A percentile compares a stretch with the other conserved stretches of the same genome.
These are phyloP conservation scores for Chloebia gouldiae DNA, from an alignment of 2,113 vertebrate genomes.

Conservation along the genomic window DNA sequence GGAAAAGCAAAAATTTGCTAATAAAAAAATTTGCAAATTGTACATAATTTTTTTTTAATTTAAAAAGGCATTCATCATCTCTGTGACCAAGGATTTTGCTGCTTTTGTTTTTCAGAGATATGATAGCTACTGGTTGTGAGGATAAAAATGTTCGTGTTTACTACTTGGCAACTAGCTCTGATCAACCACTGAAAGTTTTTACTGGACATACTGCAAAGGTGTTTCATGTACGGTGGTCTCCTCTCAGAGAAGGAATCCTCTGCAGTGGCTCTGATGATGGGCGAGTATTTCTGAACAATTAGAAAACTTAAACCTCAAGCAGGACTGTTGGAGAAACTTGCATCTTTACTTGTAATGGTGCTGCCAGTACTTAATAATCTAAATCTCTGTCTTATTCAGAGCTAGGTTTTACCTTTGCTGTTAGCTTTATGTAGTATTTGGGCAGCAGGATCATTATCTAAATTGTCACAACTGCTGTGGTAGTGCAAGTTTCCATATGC, in stretches of 20 bases:
- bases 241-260: slow-evolving; percentile 94
- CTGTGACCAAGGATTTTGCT: background rate
- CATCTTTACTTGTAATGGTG: background rate
- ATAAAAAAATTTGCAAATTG: background rate
- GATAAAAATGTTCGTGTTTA: slow-evolving; percentile 97
- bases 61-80: background rate
- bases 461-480: background rate
- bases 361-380: background rate
- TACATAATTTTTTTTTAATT: background rate
- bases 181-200: slow-evolving; percentile 94
- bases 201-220: slow-evolving; percentile 93
- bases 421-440: background rate
- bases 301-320: background rate
- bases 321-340: background rate
- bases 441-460: background rate
- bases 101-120: slow-evolving; percentile 79
- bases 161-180: slow-evolving; percentile 94
- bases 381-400: background rate
- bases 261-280: slow-evolving; percentile 97
- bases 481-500: background rate
- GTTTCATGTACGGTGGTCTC: slow-evolving; percentile 96
- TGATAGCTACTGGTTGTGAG: slow-evolving; percentile 98
- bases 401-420: background rate
- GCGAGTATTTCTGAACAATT: slow-evolving; percentile 62
- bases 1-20: background rate